Conservation (phyloP, 2,797 vertebrate species). For the Danio aesculapii region DNA sequence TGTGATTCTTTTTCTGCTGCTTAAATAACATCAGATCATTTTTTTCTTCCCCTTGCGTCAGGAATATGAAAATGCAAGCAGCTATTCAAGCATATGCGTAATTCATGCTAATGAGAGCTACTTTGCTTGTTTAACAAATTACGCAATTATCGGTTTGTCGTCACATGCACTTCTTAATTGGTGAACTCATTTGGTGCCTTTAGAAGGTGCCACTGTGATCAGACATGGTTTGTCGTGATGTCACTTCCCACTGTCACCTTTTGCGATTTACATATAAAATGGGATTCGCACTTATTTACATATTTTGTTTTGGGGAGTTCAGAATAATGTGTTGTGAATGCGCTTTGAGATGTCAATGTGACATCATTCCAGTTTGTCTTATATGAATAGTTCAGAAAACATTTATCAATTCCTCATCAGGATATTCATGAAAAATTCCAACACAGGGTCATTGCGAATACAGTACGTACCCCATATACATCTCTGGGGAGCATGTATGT, state of each 20-base stretch:
- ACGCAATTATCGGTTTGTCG: background rate
- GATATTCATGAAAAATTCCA: too few relatives aligned
- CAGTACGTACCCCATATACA: too few relatives aligned
- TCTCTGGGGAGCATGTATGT: too few relatives aligned
- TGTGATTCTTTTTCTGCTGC: conserved; percentile 19
- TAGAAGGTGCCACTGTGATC: conserved; percentile 7
- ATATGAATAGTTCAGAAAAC: too few relatives aligned
- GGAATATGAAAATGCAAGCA: conserved; percentile 5
- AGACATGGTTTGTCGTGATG: conserved; percentile 8
- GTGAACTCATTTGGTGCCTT: conserved; percentile 12
- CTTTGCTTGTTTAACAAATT: conserved; percentile 25
- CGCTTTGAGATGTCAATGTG: background rate
- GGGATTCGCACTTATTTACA: conserved; percentile 5
- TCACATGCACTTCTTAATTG: conserved; percentile 21
- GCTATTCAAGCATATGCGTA: conserved; percentile 36
- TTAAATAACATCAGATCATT: conserved; percentile 30
- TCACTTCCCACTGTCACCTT: background rate
- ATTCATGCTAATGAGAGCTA: conserved; percentile 10
- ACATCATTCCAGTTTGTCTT: background rate
- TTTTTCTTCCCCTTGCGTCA: too few relatives aligned
- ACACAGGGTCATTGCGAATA: too few relatives aligned
- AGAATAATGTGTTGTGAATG: background rate
- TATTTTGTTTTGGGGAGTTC: background rate
- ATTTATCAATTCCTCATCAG: too few relatives aligned
- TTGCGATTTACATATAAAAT: conserved; percentile 14